phyloP scores from a whole-genome alignment of 2,113 vertebrate species.

The Psilopsiagon aurifrons region DNA sequence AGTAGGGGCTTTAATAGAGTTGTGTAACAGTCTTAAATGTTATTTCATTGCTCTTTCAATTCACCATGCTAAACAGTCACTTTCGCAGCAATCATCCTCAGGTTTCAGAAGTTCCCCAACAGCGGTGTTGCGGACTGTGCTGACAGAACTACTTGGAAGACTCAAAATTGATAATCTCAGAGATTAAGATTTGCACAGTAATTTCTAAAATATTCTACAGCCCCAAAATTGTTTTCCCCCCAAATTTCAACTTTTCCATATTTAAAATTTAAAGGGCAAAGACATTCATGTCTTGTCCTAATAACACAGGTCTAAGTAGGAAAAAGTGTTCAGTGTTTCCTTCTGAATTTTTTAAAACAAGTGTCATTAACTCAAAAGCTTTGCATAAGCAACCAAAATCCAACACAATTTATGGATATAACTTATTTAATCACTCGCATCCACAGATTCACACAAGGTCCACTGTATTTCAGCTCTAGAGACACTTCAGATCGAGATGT shows the following conservation, averaged over 20 bases:
- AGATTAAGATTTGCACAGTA: background rate
- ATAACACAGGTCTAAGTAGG: background rate
- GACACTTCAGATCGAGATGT: rapidly evolving
- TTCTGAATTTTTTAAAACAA: background rate
- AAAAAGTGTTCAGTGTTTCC: background rate
- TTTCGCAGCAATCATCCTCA: background rate
- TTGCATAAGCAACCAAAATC: background rate
- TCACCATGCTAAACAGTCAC: background rate
- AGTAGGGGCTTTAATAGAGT: background rate
- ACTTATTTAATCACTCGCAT: background rate
- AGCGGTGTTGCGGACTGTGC: background rate
- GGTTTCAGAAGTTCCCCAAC: background rate
- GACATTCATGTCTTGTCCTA: background rate
- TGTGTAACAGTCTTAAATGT: background rate
- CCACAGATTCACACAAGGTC: background rate
- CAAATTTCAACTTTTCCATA: background rate
- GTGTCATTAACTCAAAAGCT: background rate
- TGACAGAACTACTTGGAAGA: background rate
- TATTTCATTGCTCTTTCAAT: background rate
- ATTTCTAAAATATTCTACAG: background rate
- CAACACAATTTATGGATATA: background rate
- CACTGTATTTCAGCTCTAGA: background rate
- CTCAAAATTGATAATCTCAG: background rate
- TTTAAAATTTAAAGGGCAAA: background rate
- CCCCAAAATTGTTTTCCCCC: background rate